These are phyloP conservation scores for Steatocranus sp. DNA, from an alignment of 2,797 vertebrate species.

Conservation along the genomic window DNA sequence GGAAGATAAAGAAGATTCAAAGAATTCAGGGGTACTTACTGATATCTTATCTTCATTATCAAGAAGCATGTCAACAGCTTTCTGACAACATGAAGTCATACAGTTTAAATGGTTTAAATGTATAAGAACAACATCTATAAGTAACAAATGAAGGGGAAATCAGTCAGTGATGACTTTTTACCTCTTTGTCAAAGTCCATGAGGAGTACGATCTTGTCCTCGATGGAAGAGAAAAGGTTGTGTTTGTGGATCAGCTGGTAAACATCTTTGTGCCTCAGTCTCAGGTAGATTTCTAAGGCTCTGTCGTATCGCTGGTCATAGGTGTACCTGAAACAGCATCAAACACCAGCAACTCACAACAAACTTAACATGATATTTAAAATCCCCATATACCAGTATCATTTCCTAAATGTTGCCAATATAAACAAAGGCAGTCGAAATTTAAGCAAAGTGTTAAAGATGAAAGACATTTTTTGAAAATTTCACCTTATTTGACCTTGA, in stretches of 20 bases:
- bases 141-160: neutral
- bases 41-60: conserved; percentile 99
- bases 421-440: neutral
- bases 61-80: conserved; percentile 98
- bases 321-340: conserved; percentile 80
- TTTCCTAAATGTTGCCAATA: neutral
- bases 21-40: conserved; percentile 69
- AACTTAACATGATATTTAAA: neutral
- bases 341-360: neutral
- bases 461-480: neutral
- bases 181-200: conserved; percentile 99
- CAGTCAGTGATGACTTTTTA: conserved; percentile 26
- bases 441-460: neutral
- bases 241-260: conserved; percentile 97
- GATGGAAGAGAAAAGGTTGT: conserved; percentile 96
- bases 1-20: neutral
- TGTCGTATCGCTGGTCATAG: conserved; percentile 96
- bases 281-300: conserved; percentile 94
- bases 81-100: conserved; percentile 69
- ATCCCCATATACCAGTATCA: neutral
- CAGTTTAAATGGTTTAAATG: conserved; percentile 2
- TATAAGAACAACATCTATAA: neutral
- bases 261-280: conserved; percentile 94
- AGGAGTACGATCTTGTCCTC: conserved; percentile 97
- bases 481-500: neutral